A percentile compares a stretch with the other conserved stretches of the same genome.
phyloP scores from a whole-genome alignment of 2,888 invertebrate species.

The Andrena praecox region DNA sequence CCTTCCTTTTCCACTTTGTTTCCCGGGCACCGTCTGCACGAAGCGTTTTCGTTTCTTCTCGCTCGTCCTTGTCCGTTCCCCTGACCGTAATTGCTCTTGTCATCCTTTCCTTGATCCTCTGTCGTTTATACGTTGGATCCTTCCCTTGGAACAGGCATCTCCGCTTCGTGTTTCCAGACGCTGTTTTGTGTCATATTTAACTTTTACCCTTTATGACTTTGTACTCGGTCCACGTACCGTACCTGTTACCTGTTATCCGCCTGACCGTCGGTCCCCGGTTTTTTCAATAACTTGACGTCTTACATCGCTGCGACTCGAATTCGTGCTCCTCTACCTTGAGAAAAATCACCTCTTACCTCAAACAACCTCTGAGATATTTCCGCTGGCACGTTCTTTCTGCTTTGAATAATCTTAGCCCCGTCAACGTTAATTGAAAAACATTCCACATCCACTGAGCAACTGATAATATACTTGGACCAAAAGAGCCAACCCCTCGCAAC shows the following conservation, averaged over 20 bases:
- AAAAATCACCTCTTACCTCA: background rate
- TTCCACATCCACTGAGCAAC: background rate
- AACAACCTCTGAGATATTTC: background rate
- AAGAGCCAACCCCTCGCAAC: background rate
- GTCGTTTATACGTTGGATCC: background rate
- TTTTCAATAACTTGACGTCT: background rate
- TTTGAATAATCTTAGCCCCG: background rate
- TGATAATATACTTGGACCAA: background rate
- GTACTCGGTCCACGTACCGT: background rate
- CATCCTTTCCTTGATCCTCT: background rate
- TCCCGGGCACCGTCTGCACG: slow-evolving; percentile 10
- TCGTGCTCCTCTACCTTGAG: background rate
- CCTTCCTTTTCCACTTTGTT: slow-evolving; percentile 40
- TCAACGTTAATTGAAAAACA: background rate
- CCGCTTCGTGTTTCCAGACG: background rate
- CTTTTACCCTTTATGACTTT: background rate
- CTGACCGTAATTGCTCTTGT: slow-evolving; percentile 20
- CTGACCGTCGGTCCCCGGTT: background rate
- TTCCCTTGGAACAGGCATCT: background rate
- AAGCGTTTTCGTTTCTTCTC: slow-evolving; percentile 19
- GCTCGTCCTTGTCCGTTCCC: background rate
- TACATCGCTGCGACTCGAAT: background rate
- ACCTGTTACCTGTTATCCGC: too few relatives aligned
- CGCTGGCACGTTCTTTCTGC: background rate
- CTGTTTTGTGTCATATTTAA: background rate